phyloP scores from a whole-genome alignment of 92 coral and sea anemone species.

The Palythoa caribaeorum region DNA sequence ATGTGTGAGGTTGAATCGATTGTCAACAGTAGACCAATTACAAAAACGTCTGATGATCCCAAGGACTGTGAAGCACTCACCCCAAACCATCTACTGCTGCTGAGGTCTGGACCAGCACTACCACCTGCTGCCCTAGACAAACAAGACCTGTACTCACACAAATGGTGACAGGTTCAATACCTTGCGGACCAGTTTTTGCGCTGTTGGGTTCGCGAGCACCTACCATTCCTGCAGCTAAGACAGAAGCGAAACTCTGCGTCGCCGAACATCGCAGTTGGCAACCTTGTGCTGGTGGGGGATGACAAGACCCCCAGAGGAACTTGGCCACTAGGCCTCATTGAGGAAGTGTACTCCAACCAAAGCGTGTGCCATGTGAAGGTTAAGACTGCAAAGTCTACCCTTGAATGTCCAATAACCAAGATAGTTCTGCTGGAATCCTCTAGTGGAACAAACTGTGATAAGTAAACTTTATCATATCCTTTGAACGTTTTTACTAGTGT shows the following conservation, averaged over 20 bases:
- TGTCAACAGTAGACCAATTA: conserved; percentile 52
- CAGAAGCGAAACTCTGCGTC: conserved; percentile 55
- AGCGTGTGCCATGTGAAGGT: conserved; percentile 57
- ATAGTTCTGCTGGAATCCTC: conserved; percentile 53
- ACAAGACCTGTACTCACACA: conserved; percentile 58
- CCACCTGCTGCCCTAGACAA: conserved; percentile 63
- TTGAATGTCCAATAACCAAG: conserved; percentile 56
- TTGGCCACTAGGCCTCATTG: conserved; percentile 63
- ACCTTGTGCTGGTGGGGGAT: conserved; percentile 59
- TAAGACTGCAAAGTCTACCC: conserved; percentile 53
- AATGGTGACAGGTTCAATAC: conserved; percentile 72
- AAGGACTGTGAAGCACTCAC: conserved; percentile 65
- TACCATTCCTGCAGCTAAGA: conserved; percentile 67
- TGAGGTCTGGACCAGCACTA: conserved; percentile 54
- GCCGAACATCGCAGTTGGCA: conserved; percentile 57
- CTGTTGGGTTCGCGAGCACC: conserved; percentile 67
- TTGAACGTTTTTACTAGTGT: not conserved
- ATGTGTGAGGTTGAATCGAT: conserved; percentile 67
- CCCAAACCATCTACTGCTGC: conserved; percentile 68
- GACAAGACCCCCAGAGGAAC: conserved; percentile 50
- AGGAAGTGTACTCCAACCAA: conserved; percentile 54
- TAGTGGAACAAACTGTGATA: not conserved
- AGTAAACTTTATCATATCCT: conserved; percentile 5
- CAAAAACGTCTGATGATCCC: conserved; percentile 69
- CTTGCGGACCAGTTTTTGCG: conserved; percentile 70